Conservation (phyloP, 53 echinoderm and acorn worm genomes). For the Holothuria scabra region DNA sequence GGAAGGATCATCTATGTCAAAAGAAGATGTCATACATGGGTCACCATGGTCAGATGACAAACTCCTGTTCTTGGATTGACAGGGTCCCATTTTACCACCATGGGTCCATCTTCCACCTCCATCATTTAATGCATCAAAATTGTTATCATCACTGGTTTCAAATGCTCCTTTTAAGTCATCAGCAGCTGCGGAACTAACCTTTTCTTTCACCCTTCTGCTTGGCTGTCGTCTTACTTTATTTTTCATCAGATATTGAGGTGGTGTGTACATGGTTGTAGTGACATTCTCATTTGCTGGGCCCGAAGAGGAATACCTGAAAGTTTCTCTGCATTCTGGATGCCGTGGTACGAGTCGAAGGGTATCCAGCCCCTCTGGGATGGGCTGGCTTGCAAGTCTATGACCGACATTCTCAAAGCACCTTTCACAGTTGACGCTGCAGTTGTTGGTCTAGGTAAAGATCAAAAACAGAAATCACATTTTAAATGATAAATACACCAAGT, state of each 20-base stretch:
- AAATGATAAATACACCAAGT: no score
- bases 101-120: background rate
- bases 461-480: no score
- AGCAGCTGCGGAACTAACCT: no score
- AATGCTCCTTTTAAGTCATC: background rate
- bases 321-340: slow-evolving; percentile 37
- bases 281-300: background rate
- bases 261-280: slow-evolving; percentile 19
- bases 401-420: slow-evolving; percentile 73
- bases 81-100: background rate
- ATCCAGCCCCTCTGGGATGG: slow-evolving; percentile 66
- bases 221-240: background rate
- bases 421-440: background rate
- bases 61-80: no score
- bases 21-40: no score
- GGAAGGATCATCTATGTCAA: no score
- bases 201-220: no score
- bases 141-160: background rate
- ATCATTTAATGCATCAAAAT: background rate
- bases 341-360: slow-evolving; percentile 61
- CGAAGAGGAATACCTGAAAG: background rate
- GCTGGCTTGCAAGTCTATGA: slow-evolving; percentile 84
- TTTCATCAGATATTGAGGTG: slow-evolving; percentile 37
- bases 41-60: no score
- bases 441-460: background rate